Evolutionary conservation across 1,140 invertebrate genomes (phyloP).

Genomic region (Drosophila mojavensis): DNA sequence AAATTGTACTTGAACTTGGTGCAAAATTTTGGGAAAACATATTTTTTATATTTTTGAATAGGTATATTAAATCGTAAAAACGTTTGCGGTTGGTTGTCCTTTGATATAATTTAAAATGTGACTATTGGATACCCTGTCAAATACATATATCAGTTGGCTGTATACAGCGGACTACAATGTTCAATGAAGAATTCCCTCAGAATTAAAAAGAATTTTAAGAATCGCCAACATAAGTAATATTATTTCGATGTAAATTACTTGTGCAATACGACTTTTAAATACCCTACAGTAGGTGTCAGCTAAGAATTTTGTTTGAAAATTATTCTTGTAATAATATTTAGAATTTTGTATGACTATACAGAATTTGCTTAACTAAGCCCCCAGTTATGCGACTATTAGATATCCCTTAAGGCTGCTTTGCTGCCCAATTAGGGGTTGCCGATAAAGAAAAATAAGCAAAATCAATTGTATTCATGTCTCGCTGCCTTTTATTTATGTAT

Average conservation of each 20-base stretch:
- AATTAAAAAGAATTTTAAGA: not conserved
- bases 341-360: not conserved
- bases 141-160: too few relatives aligned
- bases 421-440: not conserved
- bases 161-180: too few relatives aligned
- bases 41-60: too few relatives aligned
- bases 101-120: not conserved
- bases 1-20: too few relatives aligned
- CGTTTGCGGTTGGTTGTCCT: too few relatives aligned
- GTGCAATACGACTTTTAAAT: not conserved
- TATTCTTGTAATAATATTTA: too few relatives aligned
- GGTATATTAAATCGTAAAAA: too few relatives aligned
- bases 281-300: not conserved
- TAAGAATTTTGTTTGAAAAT: too few relatives aligned
- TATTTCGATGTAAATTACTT: too few relatives aligned
- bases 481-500: constrained; percentile 9
- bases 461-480: not conserved
- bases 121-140: not conserved
- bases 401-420: not conserved
- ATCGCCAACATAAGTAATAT: not conserved
- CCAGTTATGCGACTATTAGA: not conserved
- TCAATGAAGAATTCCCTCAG: not conserved
- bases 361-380: not conserved
- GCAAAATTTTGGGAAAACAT: too few relatives aligned
- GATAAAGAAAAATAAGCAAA: not conserved